Evolutionary conservation across 2,797 vertebrate genomes (phyloP), one percentile per base, ranked within the genome.

Genomic region (Carduelis carduelis): DNA sequence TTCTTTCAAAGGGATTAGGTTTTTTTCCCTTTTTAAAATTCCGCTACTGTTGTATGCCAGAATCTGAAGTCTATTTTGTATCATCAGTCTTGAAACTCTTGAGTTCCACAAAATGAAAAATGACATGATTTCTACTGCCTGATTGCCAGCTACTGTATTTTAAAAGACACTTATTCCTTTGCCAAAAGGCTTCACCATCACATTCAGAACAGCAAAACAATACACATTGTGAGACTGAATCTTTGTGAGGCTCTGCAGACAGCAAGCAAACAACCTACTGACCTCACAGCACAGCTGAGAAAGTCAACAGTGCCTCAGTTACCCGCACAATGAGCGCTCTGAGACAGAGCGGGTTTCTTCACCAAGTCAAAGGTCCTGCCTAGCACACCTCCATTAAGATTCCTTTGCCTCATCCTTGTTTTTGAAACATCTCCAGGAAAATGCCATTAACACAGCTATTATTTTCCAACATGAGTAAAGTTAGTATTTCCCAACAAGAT

Each of bases 271-370:
- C 30, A 59, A 27, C 19, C 44, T 47, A 32, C 19, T 1, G 6
- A 71, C 21, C 32, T 44, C 30, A 34, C 9, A n/a, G 47, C 22
- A 66, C 11, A 5, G 9, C 32, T 46, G 14, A 64, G 49, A 74
- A 66, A 63, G n/a, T 1, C 12, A 50, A 13, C 0, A 4, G 5
- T 30, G 61, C 28, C 37, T 72, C 8, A 44, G 52, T 21, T 16
- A 2, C n/a, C 43, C 28, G 44, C 27, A 52, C 44, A 70, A 66
- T 0, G 0, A 74, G 52, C 23, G 41, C 52, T n/a, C 3, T 0
- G 6, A 84, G 61, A 66, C 50, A 49, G 4, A 50, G 37, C 37
- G 61, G 41, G 28, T 30, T 60, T 75, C 65, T 28, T 44, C 43
- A 53, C 7, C 0, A 0, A 32, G 47, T 32, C 61, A 68, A 43